phyloP scores from a whole-genome alignment of 2,888 invertebrate species.

The Tetramorium bicarinatum region DNA sequence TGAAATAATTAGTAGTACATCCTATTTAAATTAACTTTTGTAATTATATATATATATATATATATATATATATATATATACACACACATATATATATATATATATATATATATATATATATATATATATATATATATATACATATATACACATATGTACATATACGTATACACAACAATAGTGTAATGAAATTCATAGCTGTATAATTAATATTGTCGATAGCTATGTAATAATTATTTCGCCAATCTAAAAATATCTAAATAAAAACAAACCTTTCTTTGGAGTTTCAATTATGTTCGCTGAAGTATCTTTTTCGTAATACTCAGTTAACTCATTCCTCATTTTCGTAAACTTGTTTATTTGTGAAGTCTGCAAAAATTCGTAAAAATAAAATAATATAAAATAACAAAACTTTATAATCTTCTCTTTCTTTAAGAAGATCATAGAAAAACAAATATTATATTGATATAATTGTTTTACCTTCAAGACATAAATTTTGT shows the following conservation, averaged over 20 bases:
- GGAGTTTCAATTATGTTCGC: slow-evolving; percentile 58
- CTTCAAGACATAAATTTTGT: slow-evolving; percentile 90
- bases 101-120: too few species aligned
- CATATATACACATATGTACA: too few species aligned
- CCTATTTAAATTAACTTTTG: background rate
- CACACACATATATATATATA: too few species aligned
- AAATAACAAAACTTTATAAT: slow-evolving; percentile 9
- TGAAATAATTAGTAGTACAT: background rate
- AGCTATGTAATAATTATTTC: background rate
- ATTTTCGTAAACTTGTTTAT: slow-evolving; percentile 83
- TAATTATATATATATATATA: background rate
- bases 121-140: too few species aligned
- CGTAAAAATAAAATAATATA: background rate
- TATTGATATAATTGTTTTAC: slow-evolving; percentile 82
- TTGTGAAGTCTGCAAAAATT: slow-evolving; percentile 68
- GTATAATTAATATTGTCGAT: background rate
- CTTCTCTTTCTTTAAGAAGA: background rate
- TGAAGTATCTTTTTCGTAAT: slow-evolving; percentile 80
- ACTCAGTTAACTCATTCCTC: slow-evolving; percentile 86
- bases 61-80: too few species aligned
- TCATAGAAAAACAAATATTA: background rate
- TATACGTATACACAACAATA: background rate
- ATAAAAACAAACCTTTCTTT: slow-evolving; percentile 50
- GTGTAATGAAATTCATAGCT: background rate
- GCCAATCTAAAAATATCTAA: background rate